Evolutionary conservation across 2,113 vertebrate genomes (phyloP).

Genomic region (Paradoxurus hermaphroditus): DNA sequence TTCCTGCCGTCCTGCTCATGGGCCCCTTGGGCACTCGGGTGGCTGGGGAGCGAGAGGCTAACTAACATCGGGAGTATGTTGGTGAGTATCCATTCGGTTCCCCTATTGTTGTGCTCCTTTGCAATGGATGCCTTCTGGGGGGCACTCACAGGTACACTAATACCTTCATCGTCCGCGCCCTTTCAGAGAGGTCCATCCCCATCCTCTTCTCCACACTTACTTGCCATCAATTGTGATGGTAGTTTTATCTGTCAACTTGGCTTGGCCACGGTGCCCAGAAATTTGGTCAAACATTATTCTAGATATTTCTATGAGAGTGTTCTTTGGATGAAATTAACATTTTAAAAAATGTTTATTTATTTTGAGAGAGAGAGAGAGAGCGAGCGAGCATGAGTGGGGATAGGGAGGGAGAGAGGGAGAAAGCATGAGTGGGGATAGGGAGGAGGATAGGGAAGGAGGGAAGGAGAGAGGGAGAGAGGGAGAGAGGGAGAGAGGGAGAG

Average conservation of each 20-base stretch:
- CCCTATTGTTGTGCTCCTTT: not conserved
- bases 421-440: no score
- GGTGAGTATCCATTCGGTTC: not conserved
- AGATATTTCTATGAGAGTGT: not conserved
- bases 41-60: not conserved
- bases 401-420: no score
- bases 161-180: not conserved
- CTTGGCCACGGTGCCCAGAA: not conserved
- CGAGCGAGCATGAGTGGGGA: no score
- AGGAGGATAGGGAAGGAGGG: no score
- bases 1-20: not conserved
- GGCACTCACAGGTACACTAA: not conserved
- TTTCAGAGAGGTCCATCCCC: not conserved
- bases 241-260: not conserved
- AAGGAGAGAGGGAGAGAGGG: no score
- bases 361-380: no score
- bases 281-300: not conserved
- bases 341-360: no score
- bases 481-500: no score
- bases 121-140: not conserved
- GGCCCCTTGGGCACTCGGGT: not conserved
- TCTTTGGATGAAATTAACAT: not conserved
- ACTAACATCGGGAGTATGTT: not conserved
- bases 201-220: not conserved
- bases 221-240: not conserved